Evolutionary conservation across 1,140 invertebrate genomes (phyloP).

Genomic region (Cydia fagiglandana): DNA sequence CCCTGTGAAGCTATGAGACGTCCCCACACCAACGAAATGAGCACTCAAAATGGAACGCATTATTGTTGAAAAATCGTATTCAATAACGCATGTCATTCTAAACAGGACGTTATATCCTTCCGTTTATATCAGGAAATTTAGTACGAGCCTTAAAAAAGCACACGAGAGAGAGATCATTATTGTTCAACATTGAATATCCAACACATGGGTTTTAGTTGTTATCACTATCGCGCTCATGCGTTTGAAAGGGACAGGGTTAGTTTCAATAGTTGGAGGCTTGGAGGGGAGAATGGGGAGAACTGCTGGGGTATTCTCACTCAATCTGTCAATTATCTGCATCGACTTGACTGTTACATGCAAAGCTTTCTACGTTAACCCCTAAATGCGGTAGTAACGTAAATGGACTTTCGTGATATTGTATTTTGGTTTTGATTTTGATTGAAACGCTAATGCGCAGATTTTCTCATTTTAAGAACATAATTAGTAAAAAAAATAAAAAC

Average conservation of each 20-base stretch:
- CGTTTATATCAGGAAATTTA: background rate
- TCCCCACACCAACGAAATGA: too few relatives aligned
- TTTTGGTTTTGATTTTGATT: too few relatives aligned
- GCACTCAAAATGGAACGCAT: too few relatives aligned
- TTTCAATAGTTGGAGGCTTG: conserved; percentile 17
- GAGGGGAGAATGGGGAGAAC: conserved; percentile 32
- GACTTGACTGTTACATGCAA: conserved; percentile 41
- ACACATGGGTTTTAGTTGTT: background rate
- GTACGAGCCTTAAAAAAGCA: background rate
- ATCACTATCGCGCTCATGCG: background rate
- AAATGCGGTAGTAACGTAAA: background rate
- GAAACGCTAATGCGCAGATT: background rate
- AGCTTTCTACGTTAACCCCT: conserved; percentile 35
- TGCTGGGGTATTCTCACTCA: conserved; percentile 48
- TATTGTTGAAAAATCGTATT: background rate
- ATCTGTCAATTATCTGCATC: conserved; percentile 58
- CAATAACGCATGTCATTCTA: background rate
- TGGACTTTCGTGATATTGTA: background rate
- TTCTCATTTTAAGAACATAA: background rate
- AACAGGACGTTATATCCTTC: background rate
- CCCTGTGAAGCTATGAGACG: too few relatives aligned
- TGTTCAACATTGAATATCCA: background rate
- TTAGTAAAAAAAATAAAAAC: too few relatives aligned
- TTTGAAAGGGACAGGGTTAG: background rate
- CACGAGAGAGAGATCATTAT: background rate